Evolutionary conservation across 2,113 vertebrate species (phyloP).

Genomic region (Verasper variegatus): DNA sequence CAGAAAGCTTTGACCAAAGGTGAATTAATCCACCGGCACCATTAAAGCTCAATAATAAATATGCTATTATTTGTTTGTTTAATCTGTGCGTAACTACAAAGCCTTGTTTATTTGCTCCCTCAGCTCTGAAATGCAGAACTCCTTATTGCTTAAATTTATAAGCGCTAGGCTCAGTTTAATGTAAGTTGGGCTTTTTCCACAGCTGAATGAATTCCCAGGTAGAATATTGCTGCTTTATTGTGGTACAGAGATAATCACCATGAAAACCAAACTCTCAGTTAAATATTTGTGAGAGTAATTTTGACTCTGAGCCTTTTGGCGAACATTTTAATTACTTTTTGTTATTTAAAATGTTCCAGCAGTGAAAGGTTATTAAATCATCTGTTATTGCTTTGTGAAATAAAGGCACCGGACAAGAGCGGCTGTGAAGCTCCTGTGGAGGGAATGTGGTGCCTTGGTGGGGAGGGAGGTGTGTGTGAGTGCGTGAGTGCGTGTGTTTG

Average conservation of each 20-base stretch:
- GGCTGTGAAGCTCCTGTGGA: slow-evolving; percentile 21
- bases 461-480: slow-evolving; percentile 29
- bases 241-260: not conserved
- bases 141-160: not conserved
- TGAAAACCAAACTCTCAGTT: not conserved
- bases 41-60: not conserved
- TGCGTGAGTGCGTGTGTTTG: slow-evolving; percentile 34
- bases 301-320: slow-evolving; percentile 1
- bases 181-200: not conserved
- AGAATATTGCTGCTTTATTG: not conserved
- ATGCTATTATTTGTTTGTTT: not conserved
- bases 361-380: slow-evolving; percentile 35
- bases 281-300: slow-evolving; percentile 23
- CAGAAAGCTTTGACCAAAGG: not conserved
- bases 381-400: slow-evolving; percentile 30
- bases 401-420: slow-evolving; percentile 29
- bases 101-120: not conserved
- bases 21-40: not conserved
- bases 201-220: slow-evolving; percentile 2
- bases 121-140: not conserved
- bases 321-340: slow-evolving; percentile 8
- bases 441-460: slow-evolving; percentile 32
- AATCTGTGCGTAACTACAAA: not conserved
- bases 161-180: not conserved
- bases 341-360: not conserved